Conservation (phyloP, 2,888 invertebrate genomes). For the Cataglyphis cursor region DNA sequence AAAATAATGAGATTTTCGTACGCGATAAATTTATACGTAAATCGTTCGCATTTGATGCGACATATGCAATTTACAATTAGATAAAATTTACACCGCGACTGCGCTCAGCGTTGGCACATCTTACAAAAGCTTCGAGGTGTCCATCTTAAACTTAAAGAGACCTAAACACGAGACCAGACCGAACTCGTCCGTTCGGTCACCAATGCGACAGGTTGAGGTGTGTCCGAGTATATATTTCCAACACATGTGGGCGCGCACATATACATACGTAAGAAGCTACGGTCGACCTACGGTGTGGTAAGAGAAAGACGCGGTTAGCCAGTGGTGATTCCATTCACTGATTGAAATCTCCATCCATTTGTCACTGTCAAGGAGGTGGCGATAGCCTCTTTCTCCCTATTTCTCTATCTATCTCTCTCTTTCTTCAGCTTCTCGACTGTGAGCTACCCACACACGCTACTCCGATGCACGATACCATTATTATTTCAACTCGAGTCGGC, state of each 20-base stretch:
- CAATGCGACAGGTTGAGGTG: constrained; percentile 82
- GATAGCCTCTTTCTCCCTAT: constrained; percentile 84
- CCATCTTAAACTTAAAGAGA: constrained; percentile 57
- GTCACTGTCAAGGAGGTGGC: constrained; percentile 90
- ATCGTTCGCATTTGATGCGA: neutral
- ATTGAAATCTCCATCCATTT: constrained; percentile 93
- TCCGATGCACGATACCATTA: constrained; percentile 80
- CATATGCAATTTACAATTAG: constrained; percentile 4
- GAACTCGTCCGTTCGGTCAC: constrained; percentile 77
- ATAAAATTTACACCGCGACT: constrained; percentile 7
- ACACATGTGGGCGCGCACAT: constrained; percentile 49
- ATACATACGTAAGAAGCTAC: constrained; percentile 45
- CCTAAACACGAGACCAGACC: constrained; percentile 68
- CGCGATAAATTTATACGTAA: constrained; percentile 17
- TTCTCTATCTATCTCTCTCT: constrained; percentile 72
- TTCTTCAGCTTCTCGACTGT: constrained; percentile 70
- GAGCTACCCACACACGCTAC: constrained; percentile 22
- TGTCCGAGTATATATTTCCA: constrained; percentile 72
- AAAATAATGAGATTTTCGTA: neutral
- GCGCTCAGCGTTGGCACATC: neutral
- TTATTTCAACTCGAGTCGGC: constrained; percentile 82
- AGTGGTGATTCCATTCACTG: constrained; percentile 89
- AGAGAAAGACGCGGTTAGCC: constrained; percentile 82
- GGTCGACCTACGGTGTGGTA: constrained; percentile 54
- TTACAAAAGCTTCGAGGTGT: constrained; percentile 24